Percentiles rank a stretch among this genome's conserved stretches.
Conservation (phyloP, 2,797 vertebrate species). For the Poeciliopsis presidionis region DNA sequence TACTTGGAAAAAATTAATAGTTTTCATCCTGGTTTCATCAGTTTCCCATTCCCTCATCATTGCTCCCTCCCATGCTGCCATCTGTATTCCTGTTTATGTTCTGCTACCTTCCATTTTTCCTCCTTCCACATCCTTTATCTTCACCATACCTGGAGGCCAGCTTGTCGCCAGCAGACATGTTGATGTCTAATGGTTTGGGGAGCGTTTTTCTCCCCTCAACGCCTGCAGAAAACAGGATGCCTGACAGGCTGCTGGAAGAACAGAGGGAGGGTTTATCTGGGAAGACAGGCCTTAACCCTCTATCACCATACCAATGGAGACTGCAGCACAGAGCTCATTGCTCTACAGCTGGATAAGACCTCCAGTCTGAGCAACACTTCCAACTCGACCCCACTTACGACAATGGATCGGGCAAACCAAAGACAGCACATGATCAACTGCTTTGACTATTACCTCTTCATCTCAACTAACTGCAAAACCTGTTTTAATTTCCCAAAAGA, state of each 20-base stretch:
- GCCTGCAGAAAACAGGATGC: slow-evolving; percentile 58
- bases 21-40: slow-evolving; percentile 22
- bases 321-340: slow-evolving; percentile 49
- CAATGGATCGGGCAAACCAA: slow-evolving; percentile 42
- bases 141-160: slow-evolving; percentile 55
- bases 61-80: not conserved
- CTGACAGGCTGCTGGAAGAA: slow-evolving; percentile 57
- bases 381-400: slow-evolving; percentile 53
- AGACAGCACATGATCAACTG: slow-evolving; percentile 40
- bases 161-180: slow-evolving; percentile 59
- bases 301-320: slow-evolving; percentile 75
- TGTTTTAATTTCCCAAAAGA: slow-evolving; percentile 42
- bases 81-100: slow-evolving; percentile 45
- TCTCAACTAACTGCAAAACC: slow-evolving; percentile 11
- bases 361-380: slow-evolving; percentile 55
- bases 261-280: slow-evolving; percentile 78
- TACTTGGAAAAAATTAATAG: slow-evolving; percentile 24
- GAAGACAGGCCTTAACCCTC: slow-evolving; percentile 70
- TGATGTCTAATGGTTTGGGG: slow-evolving; percentile 70
- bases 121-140: slow-evolving; percentile 53
- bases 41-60: slow-evolving; percentile 11
- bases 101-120: slow-evolving; percentile 37
- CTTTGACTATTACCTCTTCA: slow-evolving; percentile 13
- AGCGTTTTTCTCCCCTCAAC: slow-evolving; percentile 44
- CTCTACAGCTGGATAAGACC: slow-evolving; percentile 72